Evolutionary conservation across 1,140 invertebrate species (phyloP).

Genomic region (Hycleus phaleratus): DNA sequence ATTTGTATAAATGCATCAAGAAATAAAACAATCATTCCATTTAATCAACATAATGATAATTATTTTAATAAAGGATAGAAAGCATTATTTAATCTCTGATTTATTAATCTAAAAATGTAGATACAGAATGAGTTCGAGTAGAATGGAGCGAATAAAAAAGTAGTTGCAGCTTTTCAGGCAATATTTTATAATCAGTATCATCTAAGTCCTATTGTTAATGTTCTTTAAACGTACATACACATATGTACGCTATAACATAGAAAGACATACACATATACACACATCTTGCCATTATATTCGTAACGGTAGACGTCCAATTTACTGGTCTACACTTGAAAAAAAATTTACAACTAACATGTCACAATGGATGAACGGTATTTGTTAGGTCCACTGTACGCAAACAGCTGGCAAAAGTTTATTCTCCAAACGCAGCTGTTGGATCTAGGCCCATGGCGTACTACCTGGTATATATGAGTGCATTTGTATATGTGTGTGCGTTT

Average conservation of each 20-base stretch:
- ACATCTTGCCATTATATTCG: conserved; percentile 35
- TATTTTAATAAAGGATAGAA: too few species aligned
- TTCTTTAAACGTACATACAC: conserved; percentile 24
- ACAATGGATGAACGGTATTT: conserved; percentile 9
- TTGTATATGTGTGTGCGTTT: not conserved
- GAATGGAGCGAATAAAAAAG: not conserved
- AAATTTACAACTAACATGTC: not conserved
- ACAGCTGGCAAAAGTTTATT: conserved; percentile 40
- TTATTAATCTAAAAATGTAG: too few species aligned
- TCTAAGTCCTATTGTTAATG: conserved; percentile 27
- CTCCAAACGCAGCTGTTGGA: conserved; percentile 37
- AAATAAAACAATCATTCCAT: too few species aligned
- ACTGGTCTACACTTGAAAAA: conserved; percentile 3
- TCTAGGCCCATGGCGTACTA: conserved; percentile 30
- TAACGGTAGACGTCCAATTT: conserved; percentile 22
- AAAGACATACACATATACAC: not conserved
- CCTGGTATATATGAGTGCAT: conserved; percentile 22
- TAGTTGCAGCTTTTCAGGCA: conserved; percentile 3
- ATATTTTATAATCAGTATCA: conserved; percentile 33
- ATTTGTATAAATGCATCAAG: too few species aligned
- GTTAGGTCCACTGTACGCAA: conserved; percentile 26
- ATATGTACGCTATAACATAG: conserved; percentile 2
- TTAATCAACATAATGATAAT: too few species aligned
- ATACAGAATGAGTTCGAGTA: too few species aligned
- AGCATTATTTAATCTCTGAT: too few species aligned